Base-by-base conservation (phyloP, 2,113 vertebrate genomes). In the Neogobius melanostomus region DNA sequence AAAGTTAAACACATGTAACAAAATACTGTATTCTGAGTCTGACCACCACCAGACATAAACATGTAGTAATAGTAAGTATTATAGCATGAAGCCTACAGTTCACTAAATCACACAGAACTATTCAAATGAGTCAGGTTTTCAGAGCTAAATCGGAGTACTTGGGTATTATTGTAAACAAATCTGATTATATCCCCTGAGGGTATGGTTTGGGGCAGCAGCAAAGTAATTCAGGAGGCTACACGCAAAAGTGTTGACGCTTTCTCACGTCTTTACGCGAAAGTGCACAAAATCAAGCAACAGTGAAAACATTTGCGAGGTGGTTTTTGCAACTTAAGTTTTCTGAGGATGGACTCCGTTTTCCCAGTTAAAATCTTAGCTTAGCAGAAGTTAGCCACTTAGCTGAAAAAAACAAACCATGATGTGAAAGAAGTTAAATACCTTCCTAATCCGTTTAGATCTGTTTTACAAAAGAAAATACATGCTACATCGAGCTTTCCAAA, bases 331-430 rank as follows among this genome's bases (percentile, higher is more conserved):
- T 61, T 61, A 12, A 8, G 14, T 50, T 61, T 45, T 17, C 6
- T 3, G 1, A 7, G 7, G 5, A 46, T 5, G 11, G 7, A 47
- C 44, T 21, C 16, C 11, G 50, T 49, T 64, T 81, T 76, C 54
- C n/a, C 12, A 60, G 17, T 69, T 51, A 45, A 63, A 45, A 68
- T 50, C 63, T 65, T 10, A 72, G 82, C 80, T 82, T 87, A 72
- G 85, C 82, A 85, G 86, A 77, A 56, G 75, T 67, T 90, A 89
- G 74, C 81, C 28, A 48, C 68, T 64, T 80, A 85, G 86, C 84
- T 67, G 73, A 50, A 73, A 84, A 82, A 75, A 80, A 75, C 75
- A 82, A 74, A 60, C 36, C 65, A 73, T 70, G 80, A 79, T 71
- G 72, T 61, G 75, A 76, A 52, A 73, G 64, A 66, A 7, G 49